Conservation (phyloP, 2,797 vertebrate genomes). For the Psittacula echo region DNA sequence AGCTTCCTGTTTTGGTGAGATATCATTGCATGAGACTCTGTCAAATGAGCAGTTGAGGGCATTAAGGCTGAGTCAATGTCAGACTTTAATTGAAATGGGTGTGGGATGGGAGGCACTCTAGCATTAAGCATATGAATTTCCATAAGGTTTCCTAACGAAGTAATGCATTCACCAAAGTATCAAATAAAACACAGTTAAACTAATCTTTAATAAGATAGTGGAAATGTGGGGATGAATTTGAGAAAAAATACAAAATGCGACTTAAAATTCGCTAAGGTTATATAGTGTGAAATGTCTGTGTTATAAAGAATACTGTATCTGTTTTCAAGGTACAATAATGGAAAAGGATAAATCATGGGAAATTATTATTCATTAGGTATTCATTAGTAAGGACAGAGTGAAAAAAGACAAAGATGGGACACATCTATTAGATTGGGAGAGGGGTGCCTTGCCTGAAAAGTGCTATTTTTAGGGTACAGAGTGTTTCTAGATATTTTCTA, state of each 20-base stretch:
- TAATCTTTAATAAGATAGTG: slow-evolving; percentile 24
- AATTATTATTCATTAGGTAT: background rate
- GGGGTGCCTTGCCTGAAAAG: background rate
- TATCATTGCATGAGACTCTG: slow-evolving; percentile 66
- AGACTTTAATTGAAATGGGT: slow-evolving; percentile 73
- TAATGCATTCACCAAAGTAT: slow-evolving; percentile 46
- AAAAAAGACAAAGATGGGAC: background rate
- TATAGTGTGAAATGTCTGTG: fast-evolving
- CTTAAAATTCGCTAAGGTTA: background rate
- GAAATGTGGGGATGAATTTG: background rate
- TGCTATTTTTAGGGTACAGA: background rate
- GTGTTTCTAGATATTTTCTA: background rate
- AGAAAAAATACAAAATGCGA: background rate
- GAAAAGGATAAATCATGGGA: background rate
- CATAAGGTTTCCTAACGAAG: slow-evolving; percentile 63
- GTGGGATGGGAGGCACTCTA: slow-evolving; percentile 60
- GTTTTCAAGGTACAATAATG: background rate
- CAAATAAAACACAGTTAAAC: slow-evolving; percentile 50
- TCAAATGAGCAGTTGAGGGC: slow-evolving; percentile 49
- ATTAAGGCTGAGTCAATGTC: slow-evolving; percentile 68
- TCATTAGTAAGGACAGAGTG: background rate
- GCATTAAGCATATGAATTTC: slow-evolving; percentile 75
- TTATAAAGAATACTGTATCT: background rate
- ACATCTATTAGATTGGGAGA: background rate
- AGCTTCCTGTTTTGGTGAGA: slow-evolving; percentile 73